phyloP scores from a whole-genome alignment of 2,888 invertebrate genomes.

The Sericinus montela region DNA sequence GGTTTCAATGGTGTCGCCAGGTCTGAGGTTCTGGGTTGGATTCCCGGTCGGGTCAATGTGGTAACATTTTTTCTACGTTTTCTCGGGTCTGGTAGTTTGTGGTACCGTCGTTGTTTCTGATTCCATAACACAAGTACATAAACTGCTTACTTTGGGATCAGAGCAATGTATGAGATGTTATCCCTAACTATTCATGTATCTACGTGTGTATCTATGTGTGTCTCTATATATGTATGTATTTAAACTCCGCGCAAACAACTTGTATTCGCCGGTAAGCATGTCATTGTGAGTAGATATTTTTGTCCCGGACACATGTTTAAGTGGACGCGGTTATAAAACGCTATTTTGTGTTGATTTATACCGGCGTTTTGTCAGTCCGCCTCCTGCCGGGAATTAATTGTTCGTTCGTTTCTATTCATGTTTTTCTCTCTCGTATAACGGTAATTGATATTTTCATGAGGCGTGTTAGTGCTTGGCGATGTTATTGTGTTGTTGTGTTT shows the following conservation, averaged over 20 bases:
- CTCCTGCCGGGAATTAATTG: slow-evolving; percentile 35
- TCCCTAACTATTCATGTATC: too few species aligned
- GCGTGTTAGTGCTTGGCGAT: not conserved
- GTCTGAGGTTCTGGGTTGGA: too few species aligned
- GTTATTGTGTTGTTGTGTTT: not conserved
- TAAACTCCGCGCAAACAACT: not conserved
- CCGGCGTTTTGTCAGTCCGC: slow-evolving; percentile 12
- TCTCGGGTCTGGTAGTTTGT: too few species aligned
- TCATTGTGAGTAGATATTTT: slow-evolving; percentile 10
- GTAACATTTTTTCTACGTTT: too few species aligned
- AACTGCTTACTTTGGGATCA: too few species aligned
- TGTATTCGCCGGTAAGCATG: not conserved
- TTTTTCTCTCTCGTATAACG: slow-evolving; percentile 4
- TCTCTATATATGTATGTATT: too few species aligned
- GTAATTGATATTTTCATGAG: slow-evolving; percentile 9
- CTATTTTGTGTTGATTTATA: slow-evolving; percentile 30
- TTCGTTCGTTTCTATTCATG: slow-evolving; percentile 16
- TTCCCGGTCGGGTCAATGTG: too few species aligned
- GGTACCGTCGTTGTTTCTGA: too few species aligned
- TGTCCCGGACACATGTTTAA: slow-evolving; percentile 6
- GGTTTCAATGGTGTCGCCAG: too few species aligned
- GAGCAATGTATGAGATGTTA: too few species aligned
- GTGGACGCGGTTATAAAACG: slow-evolving; percentile 12
- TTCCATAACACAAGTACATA: too few species aligned
- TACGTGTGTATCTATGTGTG: too few species aligned